Base-by-base conservation (phyloP, 2,797 vertebrate species). In the Chloroceryle amazona region DNA sequence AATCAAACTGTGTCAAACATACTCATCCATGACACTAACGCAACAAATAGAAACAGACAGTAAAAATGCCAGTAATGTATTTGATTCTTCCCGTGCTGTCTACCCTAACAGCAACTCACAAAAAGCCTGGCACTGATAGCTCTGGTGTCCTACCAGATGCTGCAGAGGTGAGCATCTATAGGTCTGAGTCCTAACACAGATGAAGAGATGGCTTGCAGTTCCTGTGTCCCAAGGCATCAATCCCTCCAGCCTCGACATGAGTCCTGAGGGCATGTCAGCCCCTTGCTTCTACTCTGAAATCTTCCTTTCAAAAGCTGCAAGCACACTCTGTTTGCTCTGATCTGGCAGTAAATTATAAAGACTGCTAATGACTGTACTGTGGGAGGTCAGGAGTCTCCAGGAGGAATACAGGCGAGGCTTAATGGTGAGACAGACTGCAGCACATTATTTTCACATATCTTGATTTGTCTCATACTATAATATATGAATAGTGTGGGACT, bases 241-340 rank as follows among this genome's bases (percentile, higher is more conserved):
- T n/a, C 4, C 6, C 17, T 66, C 28, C 28, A 60, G 26, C 11
- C 13, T 49, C 35, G 46, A 76, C 0, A 0, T 12, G 47, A 42
- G 39, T 63, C 52, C 47, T 46, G 37, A n/a, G 11, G 25, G 6
- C 11, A 21, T 3, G 18, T 35, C 28, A 71, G 33, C 9, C 23
- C 46, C 47, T 81, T 0, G 0, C 19, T 66, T 63, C 20, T 37
- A 41, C 61, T 35, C 20, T 26, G 58, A 58, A 71, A 70, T 78
- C n/a, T 67, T 67, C 7, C 2, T 21, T 55, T 55, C 65, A 42
- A 54, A 89, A 71, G 21, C 23, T 66, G 16, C 35, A 18, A 37
- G n/a, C 11, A 47, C 14, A 18, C 3, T 28, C 16, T 52, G 6
- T 13, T 46, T 65, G 15, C 19, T 80, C 33, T 63, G 28, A 35